These are phyloP conservation scores for Acanthis flammea DNA, from an alignment of 2,797 vertebrate genomes.

Conservation along the genomic window DNA sequence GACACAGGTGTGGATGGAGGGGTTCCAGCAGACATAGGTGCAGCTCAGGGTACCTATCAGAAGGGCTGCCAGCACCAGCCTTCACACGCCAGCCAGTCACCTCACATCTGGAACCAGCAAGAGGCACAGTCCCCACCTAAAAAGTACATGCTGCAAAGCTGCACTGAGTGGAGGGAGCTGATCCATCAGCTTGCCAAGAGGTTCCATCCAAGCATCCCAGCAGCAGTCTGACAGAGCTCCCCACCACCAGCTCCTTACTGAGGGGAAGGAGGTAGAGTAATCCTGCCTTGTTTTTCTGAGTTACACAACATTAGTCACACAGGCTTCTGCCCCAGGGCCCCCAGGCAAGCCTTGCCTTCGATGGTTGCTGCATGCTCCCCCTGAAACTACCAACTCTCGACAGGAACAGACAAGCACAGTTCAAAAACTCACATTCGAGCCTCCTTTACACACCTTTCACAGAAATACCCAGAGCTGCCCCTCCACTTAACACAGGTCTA, in stretches of 20 bases:
- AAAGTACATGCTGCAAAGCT: not conserved
- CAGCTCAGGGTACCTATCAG: not conserved
- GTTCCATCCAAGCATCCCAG: not conserved
- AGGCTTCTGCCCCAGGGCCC: not conserved
- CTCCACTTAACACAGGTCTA: not conserved
- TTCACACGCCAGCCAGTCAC: not conserved
- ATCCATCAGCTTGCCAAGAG: not conserved
- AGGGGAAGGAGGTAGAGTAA: not conserved
- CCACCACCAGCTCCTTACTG: not conserved
- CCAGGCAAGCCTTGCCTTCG: not conserved
- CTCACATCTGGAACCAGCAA: not conserved
- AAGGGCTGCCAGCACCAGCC: not conserved
- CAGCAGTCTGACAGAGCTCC: accelerated
- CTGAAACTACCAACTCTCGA: not conserved
- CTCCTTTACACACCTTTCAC: not conserved
- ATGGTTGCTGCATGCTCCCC: accelerated
- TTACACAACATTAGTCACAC: not conserved
- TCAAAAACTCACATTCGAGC: not conserved
- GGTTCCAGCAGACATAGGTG: not conserved
- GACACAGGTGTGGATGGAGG: not conserved
- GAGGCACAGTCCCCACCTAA: not conserved
- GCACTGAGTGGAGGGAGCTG: not conserved
- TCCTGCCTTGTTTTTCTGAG: not conserved
- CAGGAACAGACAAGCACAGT: not conserved
- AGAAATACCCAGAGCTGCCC: not conserved